Percentiles rank a stretch among this genome's conserved stretches.
Evolutionary conservation across 2,797 vertebrate genomes (phyloP).

Genomic region (Siniperca obscura): DNA sequence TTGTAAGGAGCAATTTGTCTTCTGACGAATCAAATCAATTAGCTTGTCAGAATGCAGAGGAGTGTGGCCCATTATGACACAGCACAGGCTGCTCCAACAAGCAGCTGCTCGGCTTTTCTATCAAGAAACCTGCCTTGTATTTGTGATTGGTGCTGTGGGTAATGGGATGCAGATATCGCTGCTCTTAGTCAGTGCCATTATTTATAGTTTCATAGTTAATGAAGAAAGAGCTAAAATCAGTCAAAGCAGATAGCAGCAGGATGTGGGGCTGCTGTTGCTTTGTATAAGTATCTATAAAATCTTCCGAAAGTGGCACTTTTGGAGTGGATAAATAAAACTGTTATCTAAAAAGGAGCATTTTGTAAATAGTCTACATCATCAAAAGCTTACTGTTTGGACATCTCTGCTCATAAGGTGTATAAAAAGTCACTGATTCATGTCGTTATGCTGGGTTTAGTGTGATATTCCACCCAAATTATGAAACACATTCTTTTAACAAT

Average conservation of each 20-base stretch:
- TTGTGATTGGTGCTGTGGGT: slow-evolving; percentile 55
- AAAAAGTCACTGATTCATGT: background rate
- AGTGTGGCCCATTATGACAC: slow-evolving; percentile 68
- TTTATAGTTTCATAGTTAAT: slow-evolving; percentile 64
- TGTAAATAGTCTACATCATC: background rate
- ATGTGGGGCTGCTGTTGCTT: background rate
- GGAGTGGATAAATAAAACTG: background rate
- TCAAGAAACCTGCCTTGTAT: slow-evolving; percentile 57
- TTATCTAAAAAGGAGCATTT: slow-evolving; percentile 14
- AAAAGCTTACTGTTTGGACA: background rate
- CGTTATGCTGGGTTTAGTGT: background rate
- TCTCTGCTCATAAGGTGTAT: background rate
- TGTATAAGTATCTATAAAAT: slow-evolving; percentile 10
- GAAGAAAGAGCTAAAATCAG: slow-evolving; percentile 37
- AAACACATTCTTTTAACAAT: background rate
- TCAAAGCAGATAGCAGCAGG: slow-evolving; percentile 39
- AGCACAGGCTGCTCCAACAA: slow-evolving; percentile 57
- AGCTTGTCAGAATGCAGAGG: slow-evolving; percentile 67
- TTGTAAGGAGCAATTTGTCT: slow-evolving; percentile 59
- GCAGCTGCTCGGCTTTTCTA: slow-evolving; percentile 55
- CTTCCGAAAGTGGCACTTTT: slow-evolving; percentile 4
- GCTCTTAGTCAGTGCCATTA: slow-evolving; percentile 49
- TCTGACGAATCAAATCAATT: slow-evolving; percentile 68
- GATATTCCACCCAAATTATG: background rate
- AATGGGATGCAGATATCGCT: slow-evolving; percentile 62